phyloP scores from a whole-genome alignment of 2,797 vertebrate genomes.

The Pangasius macronema region DNA sequence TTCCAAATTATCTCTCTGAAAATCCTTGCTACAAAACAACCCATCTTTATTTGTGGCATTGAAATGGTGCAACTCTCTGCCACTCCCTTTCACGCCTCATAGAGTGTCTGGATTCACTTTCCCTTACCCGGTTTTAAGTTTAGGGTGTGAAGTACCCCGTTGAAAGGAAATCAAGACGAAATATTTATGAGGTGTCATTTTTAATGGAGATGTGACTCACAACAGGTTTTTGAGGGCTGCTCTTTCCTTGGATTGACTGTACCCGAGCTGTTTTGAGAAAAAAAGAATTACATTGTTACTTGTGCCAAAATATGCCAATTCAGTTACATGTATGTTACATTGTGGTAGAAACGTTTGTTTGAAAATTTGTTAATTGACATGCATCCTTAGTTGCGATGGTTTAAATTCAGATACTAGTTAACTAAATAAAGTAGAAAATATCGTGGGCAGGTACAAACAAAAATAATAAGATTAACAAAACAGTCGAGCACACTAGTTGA shows the following conservation, averaged over 20 bases:
- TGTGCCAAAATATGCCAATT: neutral
- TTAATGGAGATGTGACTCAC: constrained; percentile 76
- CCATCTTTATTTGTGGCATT: neutral
- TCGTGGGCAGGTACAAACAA: neutral
- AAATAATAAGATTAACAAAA: neutral
- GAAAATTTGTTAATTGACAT: neutral
- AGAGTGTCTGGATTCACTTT: no score
- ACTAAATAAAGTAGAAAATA: neutral
- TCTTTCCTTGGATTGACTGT: constrained; percentile 71
- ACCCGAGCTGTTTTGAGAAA: constrained; percentile 60
- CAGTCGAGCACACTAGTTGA: neutral
- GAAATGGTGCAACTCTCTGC: neutral
- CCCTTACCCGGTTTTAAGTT: no score
- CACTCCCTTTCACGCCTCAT: neutral
- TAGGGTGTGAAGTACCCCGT: no score
- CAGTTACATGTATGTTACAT: neutral
- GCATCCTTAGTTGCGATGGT: neutral
- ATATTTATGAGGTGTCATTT: constrained; percentile 81
- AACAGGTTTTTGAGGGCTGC: constrained; percentile 78
- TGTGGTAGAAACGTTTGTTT: neutral
- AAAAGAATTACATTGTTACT: constrained; percentile 58
- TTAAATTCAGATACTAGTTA: neutral
- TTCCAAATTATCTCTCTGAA: neutral
- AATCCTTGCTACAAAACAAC: neutral
- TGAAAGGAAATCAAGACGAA: no score